phyloP scores from a whole-genome alignment of 1,140 invertebrate genomes.

The Rhagoletis zephyria region DNA sequence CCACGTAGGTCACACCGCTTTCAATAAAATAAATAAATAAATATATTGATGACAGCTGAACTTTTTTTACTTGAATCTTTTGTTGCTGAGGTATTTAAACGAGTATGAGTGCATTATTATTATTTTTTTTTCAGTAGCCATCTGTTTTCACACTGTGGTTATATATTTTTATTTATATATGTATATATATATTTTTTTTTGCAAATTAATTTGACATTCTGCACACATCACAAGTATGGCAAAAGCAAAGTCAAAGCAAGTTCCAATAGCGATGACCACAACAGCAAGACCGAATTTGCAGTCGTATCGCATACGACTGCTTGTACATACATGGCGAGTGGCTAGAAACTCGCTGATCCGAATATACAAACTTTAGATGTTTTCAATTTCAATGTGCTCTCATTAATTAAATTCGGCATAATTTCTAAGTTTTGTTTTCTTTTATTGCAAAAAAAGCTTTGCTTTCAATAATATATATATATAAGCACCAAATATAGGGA shows the following conservation, averaged over 20 bases:
- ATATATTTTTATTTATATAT: conserved; percentile 11
- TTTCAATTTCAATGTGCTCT: conserved; percentile 32
- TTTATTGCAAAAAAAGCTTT: background rate
- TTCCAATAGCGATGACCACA: conserved; percentile 27
- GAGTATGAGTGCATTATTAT: background rate
- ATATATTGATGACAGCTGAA: background rate
- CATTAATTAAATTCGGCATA: conserved; percentile 5
- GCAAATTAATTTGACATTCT: background rate
- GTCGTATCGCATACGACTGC: conserved; percentile 27
- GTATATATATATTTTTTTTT: background rate
- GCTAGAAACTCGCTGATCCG: conserved; percentile 4
- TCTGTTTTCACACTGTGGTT: conserved; percentile 1
- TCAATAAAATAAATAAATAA: background rate
- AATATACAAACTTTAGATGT: background rate
- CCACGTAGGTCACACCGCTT: no score
- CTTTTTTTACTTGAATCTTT: background rate
- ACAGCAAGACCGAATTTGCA: background rate
- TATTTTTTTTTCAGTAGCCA: background rate
- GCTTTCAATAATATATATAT: background rate
- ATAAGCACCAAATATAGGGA: background rate
- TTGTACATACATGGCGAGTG: background rate
- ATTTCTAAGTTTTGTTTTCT: background rate
- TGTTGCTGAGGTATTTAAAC: background rate
- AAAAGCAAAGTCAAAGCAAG: background rate
- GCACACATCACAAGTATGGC: conserved; percentile 29